phyloP scores from a whole-genome alignment of 2,888 invertebrate genomes.

The Lysandra coridon region DNA sequence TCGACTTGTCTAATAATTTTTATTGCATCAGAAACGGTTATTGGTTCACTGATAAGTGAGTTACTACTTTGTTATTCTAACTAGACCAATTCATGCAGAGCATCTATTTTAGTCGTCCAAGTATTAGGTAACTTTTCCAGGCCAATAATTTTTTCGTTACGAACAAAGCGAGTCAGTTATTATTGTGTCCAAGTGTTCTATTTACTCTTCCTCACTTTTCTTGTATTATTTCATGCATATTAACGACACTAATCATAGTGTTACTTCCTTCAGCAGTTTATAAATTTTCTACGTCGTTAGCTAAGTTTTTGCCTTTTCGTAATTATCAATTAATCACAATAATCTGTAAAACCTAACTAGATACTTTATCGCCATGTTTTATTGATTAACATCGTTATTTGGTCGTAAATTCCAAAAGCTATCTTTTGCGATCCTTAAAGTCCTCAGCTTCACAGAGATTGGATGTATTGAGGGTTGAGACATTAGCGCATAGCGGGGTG shows the following conservation, averaged over 20 bases:
- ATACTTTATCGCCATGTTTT: background rate
- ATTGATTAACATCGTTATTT: background rate
- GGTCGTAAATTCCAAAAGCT: no score
- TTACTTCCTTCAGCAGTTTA: slow-evolving; percentile 13
- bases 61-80: background rate
- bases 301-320: background rate
- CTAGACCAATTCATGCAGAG: background rate
- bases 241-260: slow-evolving; percentile 19
- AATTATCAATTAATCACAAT: background rate
- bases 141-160: background rate
- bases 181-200: slow-evolving; percentile 9
- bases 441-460: no score
- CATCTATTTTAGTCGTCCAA: background rate
- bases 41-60: background rate
- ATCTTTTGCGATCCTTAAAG: no score
- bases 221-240: slow-evolving; percentile 19
- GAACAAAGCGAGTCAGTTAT: background rate
- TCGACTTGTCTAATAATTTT: background rate
- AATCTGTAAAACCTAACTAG: background rate
- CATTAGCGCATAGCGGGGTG: no score
- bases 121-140: background rate
- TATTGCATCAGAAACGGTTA: background rate
- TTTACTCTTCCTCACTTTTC: background rate
- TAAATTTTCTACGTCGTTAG: background rate
- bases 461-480: no score